Base-by-base conservation (phyloP, 2,888 invertebrate species). In the Caenorhabditis sp. region DNA sequence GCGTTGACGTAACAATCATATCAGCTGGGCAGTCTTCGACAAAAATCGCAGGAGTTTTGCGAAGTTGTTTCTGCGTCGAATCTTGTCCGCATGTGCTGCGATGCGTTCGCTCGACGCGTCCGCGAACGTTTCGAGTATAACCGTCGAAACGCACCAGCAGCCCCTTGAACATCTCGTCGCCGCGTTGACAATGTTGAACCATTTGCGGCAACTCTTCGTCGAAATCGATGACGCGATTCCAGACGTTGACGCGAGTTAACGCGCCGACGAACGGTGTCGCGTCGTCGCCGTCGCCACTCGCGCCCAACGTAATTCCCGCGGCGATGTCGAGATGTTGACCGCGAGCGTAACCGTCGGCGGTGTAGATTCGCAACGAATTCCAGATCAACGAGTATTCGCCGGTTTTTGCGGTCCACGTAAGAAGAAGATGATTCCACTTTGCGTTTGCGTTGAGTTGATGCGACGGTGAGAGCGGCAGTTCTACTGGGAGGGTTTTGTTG, bases 281-380 rank as follows among this genome's bases (percentile, higher is more conserved):
- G 8, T 27, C 37, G 0, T 31, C 61, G 0, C 37, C 37, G 8
- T 27, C 37, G 0, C 21, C 61, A 1, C 37, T 6, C 5, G 71
- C 60, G 17, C 77, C 77, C 6, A 77, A 36, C 1, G 74, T 69
- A 26, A 77, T 57, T 8, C 66, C 64, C 2, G 67, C 62, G n/a
- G 17, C 4, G 17, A 93, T 91, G 36, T 95, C 93, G 83, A 95
- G 89, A 80, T 91, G 91, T 86, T 93, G 91, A 84, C 94, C 94
- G 85, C 92, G 91, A 37, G 93, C 94, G 83, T 95, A 95, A 74
- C 93, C 94, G 88, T 93, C 93, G 76, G 94, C 92, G 88, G 94
- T 94, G 88, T 94, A 95, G 36, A 95, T 94, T 78, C 96, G 94
- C 59, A 96, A 91, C 54, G 95, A 95, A 91, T 97, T 95, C n/a